A percentile compares a stretch with the other conserved stretches of the same genome.
Evolutionary conservation across 2,797 vertebrate species (phyloP).

Genomic region (Anomalospiza imberbis): DNA sequence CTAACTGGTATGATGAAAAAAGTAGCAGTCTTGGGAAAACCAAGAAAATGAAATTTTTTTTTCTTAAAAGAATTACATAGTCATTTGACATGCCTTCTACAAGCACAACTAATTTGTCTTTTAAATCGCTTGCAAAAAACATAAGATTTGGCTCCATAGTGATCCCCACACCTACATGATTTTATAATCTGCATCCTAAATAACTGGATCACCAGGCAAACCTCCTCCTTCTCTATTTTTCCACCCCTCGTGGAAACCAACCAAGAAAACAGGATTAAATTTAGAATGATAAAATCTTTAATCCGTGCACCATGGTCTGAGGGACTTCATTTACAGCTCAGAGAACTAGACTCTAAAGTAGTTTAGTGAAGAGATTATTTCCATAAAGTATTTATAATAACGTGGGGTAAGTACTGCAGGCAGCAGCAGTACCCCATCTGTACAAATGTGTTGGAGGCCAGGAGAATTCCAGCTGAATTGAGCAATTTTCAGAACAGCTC

Average conservation of each 20-base stretch:
- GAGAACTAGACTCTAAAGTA: slow-evolving; percentile 9
- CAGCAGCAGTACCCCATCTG: slow-evolving; percentile 6
- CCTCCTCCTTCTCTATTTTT: slow-evolving; percentile 41
- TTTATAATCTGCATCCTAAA: slow-evolving; percentile 15
- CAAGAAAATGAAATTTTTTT: background rate
- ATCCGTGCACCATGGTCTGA: slow-evolving; percentile 32
- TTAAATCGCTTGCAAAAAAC: background rate
- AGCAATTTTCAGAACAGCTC: background rate
- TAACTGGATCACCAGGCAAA: slow-evolving; percentile 51
- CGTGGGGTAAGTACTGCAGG: slow-evolving; percentile 17
- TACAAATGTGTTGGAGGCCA: background rate
- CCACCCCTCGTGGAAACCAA: slow-evolving; percentile 9
- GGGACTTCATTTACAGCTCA: slow-evolving; percentile 4
- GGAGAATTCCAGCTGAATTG: background rate
- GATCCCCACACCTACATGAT: slow-evolving; percentile 1
- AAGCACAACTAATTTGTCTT: background rate
- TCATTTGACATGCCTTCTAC: background rate
- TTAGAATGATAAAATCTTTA: slow-evolving; percentile 54
- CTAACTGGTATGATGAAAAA: background rate
- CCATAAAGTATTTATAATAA: slow-evolving; percentile 44
- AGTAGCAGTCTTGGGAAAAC: background rate
- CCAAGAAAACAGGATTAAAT: slow-evolving; percentile 59
- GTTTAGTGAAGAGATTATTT: slow-evolving; percentile 57
- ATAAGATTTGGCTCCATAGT: background rate
- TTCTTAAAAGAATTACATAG: background rate